Base-by-base conservation (phyloP, 2,113 vertebrate genomes). In the Cromileptes altivelis region DNA sequence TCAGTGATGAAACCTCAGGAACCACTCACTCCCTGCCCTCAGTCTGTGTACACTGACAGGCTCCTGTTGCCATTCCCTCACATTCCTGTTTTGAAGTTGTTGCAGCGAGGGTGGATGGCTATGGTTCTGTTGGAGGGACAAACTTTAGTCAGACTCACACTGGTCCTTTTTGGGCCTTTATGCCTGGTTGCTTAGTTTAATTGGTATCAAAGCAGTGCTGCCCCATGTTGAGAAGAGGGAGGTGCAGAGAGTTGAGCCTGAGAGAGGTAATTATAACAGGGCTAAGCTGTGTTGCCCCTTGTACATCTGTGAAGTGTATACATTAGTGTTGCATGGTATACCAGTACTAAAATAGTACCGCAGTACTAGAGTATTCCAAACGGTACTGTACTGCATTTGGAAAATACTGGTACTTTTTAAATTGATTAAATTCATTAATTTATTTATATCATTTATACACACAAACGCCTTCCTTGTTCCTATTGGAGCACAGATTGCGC, bases 101-200 rank as follows among this genome's bases (percentile, higher is more conserved):
- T 57, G 49, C n/a, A 60, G 69, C 71, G 60, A 19, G 71, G 21
- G 27, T 42, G 40, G 57, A 50, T 19, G 42, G 23, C 40, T 47
- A 0, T 30, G 49, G 68, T 30, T 23, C 63, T 71, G 71, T 79
- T 73, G 60, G 70, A 69, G 62, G 61, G 37, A 57, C 42, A 47
- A 52, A 45, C 49, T 30, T 56, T 68, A 77, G n/a, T 15, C 57
- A 61, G 33, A 50, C 52, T 74, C 63, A 63, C 76, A 13, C 80
- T 18, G 23, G 10, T 68, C 49, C 37, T 79, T 45, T 63, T 42
- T 63, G 37, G 57, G 50, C 57, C 56, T 76, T 78, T 47, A 33
- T 56, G 73, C 53, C 76, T 81, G 62, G 57, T 72, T 82, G 64
- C 81, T n/a, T 78, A 67, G 78, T 82, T 87, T 85, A 79, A 87